A percentile compares a stretch with the other conserved stretches of the same genome.
Evolutionary conservation across 2,888 invertebrate species (phyloP).

Genomic region (Folsomia manolachei): DNA sequence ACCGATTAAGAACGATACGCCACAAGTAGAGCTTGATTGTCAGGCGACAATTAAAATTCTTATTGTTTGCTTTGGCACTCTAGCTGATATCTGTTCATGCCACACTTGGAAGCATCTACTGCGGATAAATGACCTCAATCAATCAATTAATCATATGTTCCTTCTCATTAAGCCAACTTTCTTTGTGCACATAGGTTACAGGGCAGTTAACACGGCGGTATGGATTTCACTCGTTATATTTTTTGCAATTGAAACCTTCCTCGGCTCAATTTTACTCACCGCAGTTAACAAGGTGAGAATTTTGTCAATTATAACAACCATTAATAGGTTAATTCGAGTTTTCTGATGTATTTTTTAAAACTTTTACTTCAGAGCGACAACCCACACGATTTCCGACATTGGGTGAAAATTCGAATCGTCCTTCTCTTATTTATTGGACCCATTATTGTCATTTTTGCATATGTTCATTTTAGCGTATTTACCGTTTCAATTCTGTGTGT

Average conservation of each 20-base stretch:
- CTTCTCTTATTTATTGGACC: conserved; percentile 40
- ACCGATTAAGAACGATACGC: no score
- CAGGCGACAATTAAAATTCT: no score
- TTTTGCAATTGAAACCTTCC: conserved; percentile 45
- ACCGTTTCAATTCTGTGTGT: conserved; percentile 37
- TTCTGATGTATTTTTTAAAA: not conserved
- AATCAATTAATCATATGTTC: no score
- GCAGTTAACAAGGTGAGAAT: conserved; percentile 40
- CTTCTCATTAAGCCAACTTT: not conserved
- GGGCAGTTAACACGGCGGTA: conserved; percentile 43
- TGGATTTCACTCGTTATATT: conserved; percentile 45
- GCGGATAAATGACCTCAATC: no score
- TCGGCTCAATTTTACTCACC: conserved; percentile 40
- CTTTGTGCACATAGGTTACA: conserved; percentile 34
- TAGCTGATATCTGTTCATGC: not conserved
- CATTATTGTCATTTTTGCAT: conserved; percentile 38
- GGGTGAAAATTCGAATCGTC: conserved; percentile 41
- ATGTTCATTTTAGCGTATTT: conserved; percentile 41
- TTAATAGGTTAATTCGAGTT: no score
- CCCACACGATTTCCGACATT: conserved; percentile 43
- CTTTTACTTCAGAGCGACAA: conserved; percentile 35
- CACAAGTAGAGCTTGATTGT: no score
- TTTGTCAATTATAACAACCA: conserved; percentile 3
- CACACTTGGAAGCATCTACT: not conserved
- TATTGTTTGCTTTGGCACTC: not conserved